These are phyloP conservation scores for Petrolisthes manimaculis DNA, from an alignment of 2,888 invertebrate genomes.

Conservation along the genomic window DNA sequence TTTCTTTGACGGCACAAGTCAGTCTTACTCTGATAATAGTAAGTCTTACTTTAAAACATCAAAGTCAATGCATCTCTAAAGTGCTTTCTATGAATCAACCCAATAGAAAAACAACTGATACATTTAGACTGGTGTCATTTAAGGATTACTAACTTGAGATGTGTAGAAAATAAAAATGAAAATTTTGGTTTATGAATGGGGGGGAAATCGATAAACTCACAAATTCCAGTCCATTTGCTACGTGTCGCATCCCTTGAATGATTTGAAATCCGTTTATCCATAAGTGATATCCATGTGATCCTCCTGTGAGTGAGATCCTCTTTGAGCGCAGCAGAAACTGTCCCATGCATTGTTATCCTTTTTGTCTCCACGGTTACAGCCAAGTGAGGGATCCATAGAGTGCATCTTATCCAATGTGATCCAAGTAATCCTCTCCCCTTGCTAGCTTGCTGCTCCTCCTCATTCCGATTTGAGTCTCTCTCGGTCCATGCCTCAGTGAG, in stretches of 20 bases:
- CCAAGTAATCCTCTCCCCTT: conserved; percentile 58
- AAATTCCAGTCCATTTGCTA: conserved; percentile 53
- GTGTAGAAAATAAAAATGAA: conserved; percentile 24
- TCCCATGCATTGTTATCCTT: conserved; percentile 20
- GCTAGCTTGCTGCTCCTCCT: conserved; percentile 61
- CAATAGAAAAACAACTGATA: conserved; percentile 28
- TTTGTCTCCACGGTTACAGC: conserved; percentile 45
- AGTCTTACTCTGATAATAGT: neutral
- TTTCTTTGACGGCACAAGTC: conserved; percentile 36
- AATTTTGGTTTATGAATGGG: conserved; percentile 47
- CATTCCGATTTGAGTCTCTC: conserved; percentile 47
- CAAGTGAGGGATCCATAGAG: conserved; percentile 45
- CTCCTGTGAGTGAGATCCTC: conserved; percentile 33
- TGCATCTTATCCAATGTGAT: conserved; percentile 52
- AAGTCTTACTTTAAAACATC: neutral
- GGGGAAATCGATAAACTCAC: conserved; percentile 55
- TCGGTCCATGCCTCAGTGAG: conserved; percentile 48
- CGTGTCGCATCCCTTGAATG: conserved; percentile 46
- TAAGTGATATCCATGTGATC: conserved; percentile 37
- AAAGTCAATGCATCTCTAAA: neutral
- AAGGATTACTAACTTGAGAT: conserved; percentile 32
- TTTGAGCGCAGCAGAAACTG: conserved; percentile 32
- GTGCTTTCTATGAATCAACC: conserved; percentile 33
- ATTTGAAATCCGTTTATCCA: conserved; percentile 51
- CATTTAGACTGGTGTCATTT: conserved; percentile 33